A percentile compares a stretch with the other conserved stretches of the same genome.
Evolutionary conservation across 2,113 vertebrate species (phyloP).

Genomic region (Lanius ludovicianus): DNA sequence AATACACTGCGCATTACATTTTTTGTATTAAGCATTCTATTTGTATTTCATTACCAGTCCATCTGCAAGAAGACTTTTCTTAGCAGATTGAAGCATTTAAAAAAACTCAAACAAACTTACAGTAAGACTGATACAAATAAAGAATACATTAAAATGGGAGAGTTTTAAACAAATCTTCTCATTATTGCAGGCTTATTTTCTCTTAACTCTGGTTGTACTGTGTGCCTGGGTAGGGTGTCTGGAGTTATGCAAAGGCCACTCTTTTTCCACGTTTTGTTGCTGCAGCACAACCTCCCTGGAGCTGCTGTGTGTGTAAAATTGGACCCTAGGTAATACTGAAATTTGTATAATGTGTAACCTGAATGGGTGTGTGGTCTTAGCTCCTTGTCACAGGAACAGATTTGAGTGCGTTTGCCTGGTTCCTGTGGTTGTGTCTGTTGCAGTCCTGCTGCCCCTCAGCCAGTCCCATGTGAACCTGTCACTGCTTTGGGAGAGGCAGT

Average conservation of each 20-base stretch:
- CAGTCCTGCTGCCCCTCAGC: not conserved
- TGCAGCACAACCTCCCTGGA: not conserved
- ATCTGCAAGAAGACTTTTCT: conserved; percentile 18
- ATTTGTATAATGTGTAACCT: not conserved
- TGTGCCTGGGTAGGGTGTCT: not conserved
- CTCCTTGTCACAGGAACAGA: not conserved
- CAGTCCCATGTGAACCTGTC: fast-evolving
- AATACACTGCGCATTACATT: not conserved
- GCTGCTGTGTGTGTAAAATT: not conserved
- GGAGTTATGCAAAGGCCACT: not conserved
- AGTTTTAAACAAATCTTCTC: not conserved
- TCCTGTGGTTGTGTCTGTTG: not conserved
- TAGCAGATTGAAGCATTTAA: conserved; percentile 14
- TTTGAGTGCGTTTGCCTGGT: not conserved
- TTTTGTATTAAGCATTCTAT: not conserved
- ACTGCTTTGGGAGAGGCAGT: not conserved
- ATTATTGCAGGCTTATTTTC: not conserved
- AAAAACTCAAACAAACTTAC: not conserved
- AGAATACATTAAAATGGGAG: not conserved
- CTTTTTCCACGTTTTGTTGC: not conserved
- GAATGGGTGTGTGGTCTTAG: not conserved
- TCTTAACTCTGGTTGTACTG: not conserved
- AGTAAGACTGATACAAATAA: not conserved
- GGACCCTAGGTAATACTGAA: not conserved
- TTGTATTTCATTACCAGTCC: conserved; percentile 51